Evolutionary conservation across 2,888 invertebrate species (phyloP), one percentile per base, ranked within the genome.

Genomic region (Daptonema setosum): DNA sequence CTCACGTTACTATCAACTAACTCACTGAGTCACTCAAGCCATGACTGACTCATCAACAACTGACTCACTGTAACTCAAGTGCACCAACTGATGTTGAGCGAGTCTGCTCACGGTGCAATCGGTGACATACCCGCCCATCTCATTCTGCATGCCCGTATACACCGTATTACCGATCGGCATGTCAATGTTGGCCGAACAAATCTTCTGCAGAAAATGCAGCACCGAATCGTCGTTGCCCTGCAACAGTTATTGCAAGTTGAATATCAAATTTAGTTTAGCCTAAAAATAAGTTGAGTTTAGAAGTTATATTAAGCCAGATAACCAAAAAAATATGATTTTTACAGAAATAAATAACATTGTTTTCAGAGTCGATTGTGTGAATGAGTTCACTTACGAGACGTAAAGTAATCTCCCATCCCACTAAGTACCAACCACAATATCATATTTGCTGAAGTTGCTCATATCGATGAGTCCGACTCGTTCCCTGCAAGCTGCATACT

Each of bases 121-220:
- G 69, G 95, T 95, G 74, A 95, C 93, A 71, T 93, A 95, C 20
- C 95, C 95, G 1, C 95, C 95, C 14, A 80, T 78, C 60, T 79
- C 76, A 74, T 95, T 93, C 73, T 93, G 91, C 91, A 95, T 91
- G 61, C 95, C 95, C 0, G 91, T 91, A 72, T 93, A 93, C 60
- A 91, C 87, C 62, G 93, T 86, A 66, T 84, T 82, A 28, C 90
- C 91, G 2, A 87, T 78, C 0, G 88, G 85, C 1, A 88, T 85
- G 70, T 95, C 88, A 11, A 95, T 86, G 72, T 95, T 83, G 70
- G 93, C 93, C 1, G 91, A 90, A 70, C 95, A 95, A 29, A 95
- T 74, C 72, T 83, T 85, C 72, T 95, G 93, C 22, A 95, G 76
- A 54, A 83, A 78, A 56, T 86, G 81, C 0, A 91, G 83, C 1